Percentiles rank a stretch among this genome's conserved stretches.
Evolutionary conservation across 1,140 invertebrate species (phyloP).

Genomic region (Achroia grisella): DNA sequence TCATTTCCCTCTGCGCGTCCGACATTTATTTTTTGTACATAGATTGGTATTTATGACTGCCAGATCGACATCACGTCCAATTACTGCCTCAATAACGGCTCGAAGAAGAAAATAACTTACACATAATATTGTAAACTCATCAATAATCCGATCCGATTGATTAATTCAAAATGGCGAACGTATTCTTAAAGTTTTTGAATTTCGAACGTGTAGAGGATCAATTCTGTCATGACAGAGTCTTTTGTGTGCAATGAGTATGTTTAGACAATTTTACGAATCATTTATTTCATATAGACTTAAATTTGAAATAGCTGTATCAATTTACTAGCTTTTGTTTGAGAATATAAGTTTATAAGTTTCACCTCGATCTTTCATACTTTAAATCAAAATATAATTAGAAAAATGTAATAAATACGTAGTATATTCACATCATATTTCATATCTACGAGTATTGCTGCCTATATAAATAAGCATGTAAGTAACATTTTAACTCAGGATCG

Average conservation of each 20-base stretch:
- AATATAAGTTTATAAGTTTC: too few species aligned
- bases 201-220: conserved; percentile 18
- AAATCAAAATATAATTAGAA: too few species aligned
- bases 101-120: conserved; percentile 9
- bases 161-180: conserved; percentile 26
- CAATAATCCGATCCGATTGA: conserved; percentile 26
- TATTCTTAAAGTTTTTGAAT: conserved; percentile 19
- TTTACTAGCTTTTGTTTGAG: too few species aligned
- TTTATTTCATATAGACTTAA: conserved; percentile 18
- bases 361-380: too few species aligned
- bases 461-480: too few species aligned
- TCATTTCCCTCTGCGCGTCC: not conserved
- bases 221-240: conserved; percentile 24
- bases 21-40: not conserved
- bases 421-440: too few species aligned
- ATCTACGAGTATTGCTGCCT: too few species aligned
- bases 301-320: too few species aligned
- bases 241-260: conserved; percentile 12
- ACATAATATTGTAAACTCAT: conserved; percentile 4
- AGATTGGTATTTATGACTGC: not conserved
- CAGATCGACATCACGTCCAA: conserved; percentile 18
- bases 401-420: too few species aligned
- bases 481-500: too few species aligned
- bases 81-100: conserved; percentile 12
- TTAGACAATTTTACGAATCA: conserved; percentile 17